Evolutionary conservation across 92 coral and sea anemone genomes (phyloP).

Genomic region (Ricordea florida): DNA sequence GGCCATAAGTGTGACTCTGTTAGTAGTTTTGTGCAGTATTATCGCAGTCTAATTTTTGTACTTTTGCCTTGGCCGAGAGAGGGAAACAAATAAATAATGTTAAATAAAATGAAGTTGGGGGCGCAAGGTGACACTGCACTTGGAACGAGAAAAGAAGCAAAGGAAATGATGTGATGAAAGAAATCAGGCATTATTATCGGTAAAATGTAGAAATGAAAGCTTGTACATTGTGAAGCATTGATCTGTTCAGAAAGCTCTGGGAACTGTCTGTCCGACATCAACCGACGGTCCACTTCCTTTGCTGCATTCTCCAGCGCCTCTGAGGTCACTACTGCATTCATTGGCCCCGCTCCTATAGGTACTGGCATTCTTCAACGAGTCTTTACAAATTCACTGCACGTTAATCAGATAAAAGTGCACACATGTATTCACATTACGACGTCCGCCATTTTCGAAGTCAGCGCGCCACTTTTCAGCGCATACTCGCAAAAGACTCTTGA

Average conservation of each 20-base stretch:
- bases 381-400: background rate
- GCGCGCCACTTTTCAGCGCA: constrained; percentile 86
- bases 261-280: constrained; percentile 84
- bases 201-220: background rate
- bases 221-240: constrained; percentile 81
- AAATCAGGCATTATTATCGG: too few relatives aligned
- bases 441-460: constrained; percentile 73
- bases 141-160: background rate
- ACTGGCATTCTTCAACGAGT: constrained; percentile 67
- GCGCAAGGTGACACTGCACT: too few relatives aligned
- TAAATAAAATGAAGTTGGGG: too few relatives aligned
- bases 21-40: too few relatives aligned
- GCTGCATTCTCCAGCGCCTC: constrained; percentile 93
- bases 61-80: too few relatives aligned
- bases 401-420: background rate
- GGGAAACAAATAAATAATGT: too few relatives aligned
- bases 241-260: constrained; percentile 90
- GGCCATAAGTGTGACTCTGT: too few relatives aligned
- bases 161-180: too few relatives aligned
- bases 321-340: constrained; percentile 56
- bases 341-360: constrained; percentile 60
- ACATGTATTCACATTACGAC: constrained; percentile 8
- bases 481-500: constrained; percentile 63
- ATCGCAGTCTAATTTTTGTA: too few relatives aligned
- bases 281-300: constrained; percentile 92